Evolutionary conservation across 2,888 invertebrate genomes (phyloP).

Genomic region (Silvanus unidentatus): DNA sequence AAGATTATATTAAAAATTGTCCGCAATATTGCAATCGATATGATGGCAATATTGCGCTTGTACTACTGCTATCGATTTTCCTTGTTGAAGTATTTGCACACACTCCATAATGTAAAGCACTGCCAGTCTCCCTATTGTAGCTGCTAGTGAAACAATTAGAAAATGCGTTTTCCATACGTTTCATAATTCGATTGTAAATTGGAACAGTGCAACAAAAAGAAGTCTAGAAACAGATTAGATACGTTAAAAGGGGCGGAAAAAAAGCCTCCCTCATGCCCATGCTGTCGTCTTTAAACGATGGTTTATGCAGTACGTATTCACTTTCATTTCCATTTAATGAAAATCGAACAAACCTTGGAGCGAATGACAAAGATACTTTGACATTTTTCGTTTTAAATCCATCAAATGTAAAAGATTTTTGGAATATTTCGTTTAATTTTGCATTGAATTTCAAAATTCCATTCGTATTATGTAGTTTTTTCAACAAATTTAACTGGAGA

Average conservation of each 20-base stretch:
- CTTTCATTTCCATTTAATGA: neutral
- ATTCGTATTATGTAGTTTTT: too few species aligned
- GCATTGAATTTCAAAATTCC: too few species aligned
- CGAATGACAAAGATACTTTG: too few species aligned
- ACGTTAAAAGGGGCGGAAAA: slow-evolving; percentile 27
- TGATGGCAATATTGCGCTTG: slow-evolving; percentile 17
- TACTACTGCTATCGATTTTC: slow-evolving; percentile 18
- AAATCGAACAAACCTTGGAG: too few species aligned
- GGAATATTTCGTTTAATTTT: too few species aligned
- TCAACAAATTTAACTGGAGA: too few species aligned
- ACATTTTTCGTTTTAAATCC: too few species aligned
- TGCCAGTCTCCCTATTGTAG: too few species aligned
- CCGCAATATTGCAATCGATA: slow-evolving; percentile 13
- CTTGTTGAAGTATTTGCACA: neutral
- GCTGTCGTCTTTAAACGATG: slow-evolving; percentile 40
- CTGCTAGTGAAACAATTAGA: neutral
- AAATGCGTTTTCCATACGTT: neutral
- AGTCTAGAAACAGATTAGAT: too few species aligned
- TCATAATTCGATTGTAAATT: neutral
- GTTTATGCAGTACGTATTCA: slow-evolving; percentile 29
- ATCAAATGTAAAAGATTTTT: too few species aligned
- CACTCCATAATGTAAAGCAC: too few species aligned
- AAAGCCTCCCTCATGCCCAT: slow-evolving; percentile 39
- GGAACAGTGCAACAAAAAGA: neutral
- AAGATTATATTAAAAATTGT: too few species aligned